Conservation (phyloP, 2,113 vertebrate genomes). For the Catharus minimus region DNA sequence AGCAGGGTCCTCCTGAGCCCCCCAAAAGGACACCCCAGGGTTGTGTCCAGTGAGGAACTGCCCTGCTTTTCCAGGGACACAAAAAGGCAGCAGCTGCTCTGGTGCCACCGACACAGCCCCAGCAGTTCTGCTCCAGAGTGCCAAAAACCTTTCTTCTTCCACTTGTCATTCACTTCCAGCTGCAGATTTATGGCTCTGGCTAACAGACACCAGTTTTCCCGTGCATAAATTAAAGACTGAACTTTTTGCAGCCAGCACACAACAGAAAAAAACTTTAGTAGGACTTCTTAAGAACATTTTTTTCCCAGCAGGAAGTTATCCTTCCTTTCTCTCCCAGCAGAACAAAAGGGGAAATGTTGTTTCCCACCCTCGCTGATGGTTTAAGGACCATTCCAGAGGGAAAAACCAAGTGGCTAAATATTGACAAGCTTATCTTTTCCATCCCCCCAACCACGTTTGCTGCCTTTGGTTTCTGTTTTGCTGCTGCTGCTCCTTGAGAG, state of each 20-base stretch:
- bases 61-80: background rate
- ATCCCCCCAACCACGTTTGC: background rate
- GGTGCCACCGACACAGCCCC: background rate
- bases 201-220: background rate
- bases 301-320: background rate
- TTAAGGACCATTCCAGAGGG: background rate
- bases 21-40: fast-evolving
- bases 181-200: conserved; percentile 8
- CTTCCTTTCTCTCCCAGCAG: background rate
- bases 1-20: background rate
- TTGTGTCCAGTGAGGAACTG: background rate
- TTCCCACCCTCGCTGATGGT: background rate
- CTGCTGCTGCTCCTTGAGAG: conserved; percentile 1
- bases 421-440: background rate
- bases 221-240: background rate
- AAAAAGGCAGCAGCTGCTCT: background rate
- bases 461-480: background rate
- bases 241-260: background rate
- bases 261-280: background rate
- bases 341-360: background rate
- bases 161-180: background rate
- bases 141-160: background rate
- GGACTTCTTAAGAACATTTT: background rate
- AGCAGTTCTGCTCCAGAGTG: background rate
- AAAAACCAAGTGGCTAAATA: background rate